Evolutionary conservation across 2,113 vertebrate species (phyloP), one percentile per base, ranked within the genome.

Genomic region (Apus apus): DNA sequence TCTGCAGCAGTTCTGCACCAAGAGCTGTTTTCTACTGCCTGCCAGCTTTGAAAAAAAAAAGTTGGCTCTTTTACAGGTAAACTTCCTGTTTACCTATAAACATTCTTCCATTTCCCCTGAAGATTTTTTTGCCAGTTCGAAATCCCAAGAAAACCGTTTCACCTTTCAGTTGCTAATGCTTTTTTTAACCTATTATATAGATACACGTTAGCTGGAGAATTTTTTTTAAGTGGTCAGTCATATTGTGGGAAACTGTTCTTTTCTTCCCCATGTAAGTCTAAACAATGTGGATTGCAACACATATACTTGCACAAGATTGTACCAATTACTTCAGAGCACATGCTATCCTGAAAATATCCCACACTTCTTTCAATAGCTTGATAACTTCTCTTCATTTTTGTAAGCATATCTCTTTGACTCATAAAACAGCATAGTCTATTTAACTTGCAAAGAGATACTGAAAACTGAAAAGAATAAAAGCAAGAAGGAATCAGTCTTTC

Each of bases 1-100:
- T 75, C 15, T 79, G 9, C 11, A 77, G 29, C 8, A 67, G 1
- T 60, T 79, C 38, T 75, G 30, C 29, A 78, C 18, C 5, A n/a
- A 30, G 5, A 75, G 5, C 8, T 74, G 18, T n/a, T 78, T 75
- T 67, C 60, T 92, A 20, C 45, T 53, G 2, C 27, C 34, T 87
- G 20, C 6, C 40, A 78, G 13, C 32, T 72, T n/a, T n/a, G 26
- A 75, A 64, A 71, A 87, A 94, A 81, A 30, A 5, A 8, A 16
- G 54, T 38, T 38, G 38, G 38, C 38, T 9, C 6, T 73, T 91
- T 94, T 93, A 92, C 80, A 95, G 75, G 54, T 71, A 85, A 93
- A 85, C 62, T 94, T 95, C 82, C 78, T 88, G 32, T 92, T n/a
- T n/a, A n/a, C n/a, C n/a, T n/a, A n/a, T n/a, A n/a, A 13, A 60